Base-by-base conservation (phyloP, 2,888 invertebrate species). In the Lucinisca nassula region DNA sequence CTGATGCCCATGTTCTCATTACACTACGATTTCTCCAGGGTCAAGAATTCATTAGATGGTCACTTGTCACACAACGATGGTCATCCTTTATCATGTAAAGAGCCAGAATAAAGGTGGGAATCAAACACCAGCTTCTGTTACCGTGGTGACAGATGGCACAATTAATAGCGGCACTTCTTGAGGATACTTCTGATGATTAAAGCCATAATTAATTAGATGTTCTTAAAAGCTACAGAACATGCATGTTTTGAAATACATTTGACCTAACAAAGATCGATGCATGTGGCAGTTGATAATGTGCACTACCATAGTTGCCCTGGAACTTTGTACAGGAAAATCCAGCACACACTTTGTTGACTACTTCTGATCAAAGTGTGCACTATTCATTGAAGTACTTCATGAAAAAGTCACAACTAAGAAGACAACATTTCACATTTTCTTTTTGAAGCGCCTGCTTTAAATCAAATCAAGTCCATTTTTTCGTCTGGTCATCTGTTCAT, bases 11-110 rank as follows among this genome's bases (percentile, higher is more conserved):
- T 67, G 67, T 67, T 30, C 67, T 67, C 14, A 35, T 35, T 4
- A 1, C 17, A 17, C 12, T 14, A 8, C 10, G 32, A 35, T 21
- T 24, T 35, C 4, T 10, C 67, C 35, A 0, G 24, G 67, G 67
- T 67, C 67, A 67, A 67, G 67, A 35, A 67, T 67, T 67, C 67
- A 67, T 67, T 67, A 61, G 67, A 1, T 67, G 67, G 35, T 35
- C 67, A 67, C 67, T 67, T 67, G 67, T 67, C 67, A 32, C 35
- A 10, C 0, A 0, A 35, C 67, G 27, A 35, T 67, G 67, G 35
- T 35, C 35, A 30, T 8, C 67, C n/a, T 67, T 67, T 67, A 32
- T 67, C 35, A 24, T 14, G 67, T 35, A 35, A 58, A 58, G n/a
- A 4, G 24, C 27, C 24, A n/a, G 58, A 58, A 67, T 67, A 67